These are phyloP conservation scores for Corythoichthys haematopterus DNA, from an alignment of 2,113 vertebrate species.

Conservation along the genomic window DNA sequence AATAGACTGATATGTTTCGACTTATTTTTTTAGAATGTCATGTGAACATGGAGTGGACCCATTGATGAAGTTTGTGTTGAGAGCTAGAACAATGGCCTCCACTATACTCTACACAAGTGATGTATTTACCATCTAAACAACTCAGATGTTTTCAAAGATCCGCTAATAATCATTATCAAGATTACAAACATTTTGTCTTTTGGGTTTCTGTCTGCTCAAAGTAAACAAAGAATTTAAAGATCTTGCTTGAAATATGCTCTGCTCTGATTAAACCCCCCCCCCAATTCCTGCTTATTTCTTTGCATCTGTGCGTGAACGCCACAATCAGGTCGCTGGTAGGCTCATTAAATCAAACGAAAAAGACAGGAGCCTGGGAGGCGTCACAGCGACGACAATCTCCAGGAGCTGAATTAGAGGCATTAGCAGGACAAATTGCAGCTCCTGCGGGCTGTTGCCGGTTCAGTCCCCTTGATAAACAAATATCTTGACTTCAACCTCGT, in stretches of 20 bases:
- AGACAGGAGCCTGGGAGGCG: conserved; percentile 1
- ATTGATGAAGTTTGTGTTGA: not conserved
- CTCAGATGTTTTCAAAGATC: not conserved
- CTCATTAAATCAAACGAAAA: not conserved
- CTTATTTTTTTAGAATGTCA: not conserved
- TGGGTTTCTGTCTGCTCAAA: not conserved
- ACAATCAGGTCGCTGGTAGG: not conserved
- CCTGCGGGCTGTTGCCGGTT: not conserved
- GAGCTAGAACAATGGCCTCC: not conserved
- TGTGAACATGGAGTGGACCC: not conserved
- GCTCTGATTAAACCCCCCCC: not conserved
- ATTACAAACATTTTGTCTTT: not conserved
- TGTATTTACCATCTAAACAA: not conserved
- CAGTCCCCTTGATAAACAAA: conserved; percentile 8
- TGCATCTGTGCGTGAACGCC: not conserved
- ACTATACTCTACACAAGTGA: not conserved
- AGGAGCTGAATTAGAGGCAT: conserved; percentile 7
- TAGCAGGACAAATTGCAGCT: conserved; percentile 9
- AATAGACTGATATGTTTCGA: too few relatives aligned
- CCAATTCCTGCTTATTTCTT: not conserved
- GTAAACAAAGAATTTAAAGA: not conserved
- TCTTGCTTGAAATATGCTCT: not conserved
- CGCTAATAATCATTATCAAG: not conserved
- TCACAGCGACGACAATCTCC: not conserved
- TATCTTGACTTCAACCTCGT: not conserved